Evolutionary conservation across 2,113 vertebrate species (phyloP), one percentile per base, ranked within the genome.

Genomic region (Rafetus swinhoei): DNA sequence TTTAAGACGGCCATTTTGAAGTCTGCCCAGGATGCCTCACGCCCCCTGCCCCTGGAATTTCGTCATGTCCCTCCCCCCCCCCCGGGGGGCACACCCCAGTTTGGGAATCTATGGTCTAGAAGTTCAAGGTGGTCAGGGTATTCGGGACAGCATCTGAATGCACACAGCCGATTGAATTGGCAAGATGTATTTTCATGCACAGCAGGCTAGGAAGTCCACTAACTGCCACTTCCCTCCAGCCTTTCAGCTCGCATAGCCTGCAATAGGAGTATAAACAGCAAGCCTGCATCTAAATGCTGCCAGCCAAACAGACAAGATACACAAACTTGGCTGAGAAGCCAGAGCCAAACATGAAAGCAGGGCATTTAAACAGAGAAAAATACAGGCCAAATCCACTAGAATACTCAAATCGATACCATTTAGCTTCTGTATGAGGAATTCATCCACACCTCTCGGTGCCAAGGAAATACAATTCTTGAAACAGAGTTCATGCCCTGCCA

Each of bases 301-400:
- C 16, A 79, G 81, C 77, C 69, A 32, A 29, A 60, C 65, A 95
- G 89, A 79, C 93, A 83, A 93, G 90, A 96, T 24, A 32, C 74
- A 83, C 45, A 95, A 93, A 79, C 69, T 84, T 87, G 80, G 82
- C 88, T 88, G 84, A 77, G 95, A 90, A 84, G 82, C 87, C 27
- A 82, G 86, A 90, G 90, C 53, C 92, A 92, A 95, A 95, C 85
- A 96, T 85, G 92, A 96, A 93, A 96, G 86, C 54, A 89, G 92
- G 89, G 81, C 22, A 88, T 81, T 88, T 76, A 85, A 92, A 79
- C 80, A 3, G 0, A 90, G 65, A 82, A 69, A 45, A 89, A 85
- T 2, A 39, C 11, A 39, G 52, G 82, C n/a, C 74, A 10, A 5
- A 54, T 4, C 77, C n/a, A 4, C 3, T 4, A 3, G 72, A 45